These are phyloP conservation scores for Eucidaris tribuloides DNA, from an alignment of 35 echinoderm and acorn worm species.

Conservation along the genomic window DNA sequence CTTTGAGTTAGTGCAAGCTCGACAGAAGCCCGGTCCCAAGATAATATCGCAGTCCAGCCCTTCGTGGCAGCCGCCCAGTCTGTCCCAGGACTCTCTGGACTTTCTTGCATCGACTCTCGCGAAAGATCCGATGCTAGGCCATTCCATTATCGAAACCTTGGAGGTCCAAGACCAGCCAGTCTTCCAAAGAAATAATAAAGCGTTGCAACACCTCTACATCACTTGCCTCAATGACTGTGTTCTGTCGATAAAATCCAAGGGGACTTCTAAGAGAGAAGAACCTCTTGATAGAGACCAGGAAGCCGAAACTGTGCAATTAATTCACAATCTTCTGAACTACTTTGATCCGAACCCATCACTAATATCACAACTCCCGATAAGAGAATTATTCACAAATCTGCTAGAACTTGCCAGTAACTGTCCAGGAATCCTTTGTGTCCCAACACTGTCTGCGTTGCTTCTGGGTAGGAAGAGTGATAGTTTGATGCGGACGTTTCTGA, in stretches of 20 bases:
- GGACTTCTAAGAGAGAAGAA: slow-evolving; percentile 4
- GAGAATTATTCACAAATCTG: background rate
- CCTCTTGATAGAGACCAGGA: background rate
- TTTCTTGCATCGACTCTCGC: slow-evolving; percentile 38
- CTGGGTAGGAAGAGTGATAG: slow-evolving; percentile 11
- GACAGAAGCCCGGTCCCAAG: background rate
- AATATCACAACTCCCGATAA: background rate
- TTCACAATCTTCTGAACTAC: background rate
- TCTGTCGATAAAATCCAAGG: slow-evolving; percentile 10
- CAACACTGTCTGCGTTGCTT: slow-evolving; percentile 16
- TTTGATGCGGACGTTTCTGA: slow-evolving; percentile 23
- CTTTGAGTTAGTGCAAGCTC: slow-evolving; percentile 21
- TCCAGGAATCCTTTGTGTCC: background rate
- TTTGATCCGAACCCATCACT: background rate
- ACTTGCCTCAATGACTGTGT: slow-evolving; percentile 59
- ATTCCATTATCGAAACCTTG: slow-evolving; percentile 58
- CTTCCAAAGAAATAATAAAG: slow-evolving; percentile 40
- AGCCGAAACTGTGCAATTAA: slow-evolving; percentile 23
- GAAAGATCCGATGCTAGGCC: slow-evolving; percentile 44
- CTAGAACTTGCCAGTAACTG: background rate
- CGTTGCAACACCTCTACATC: slow-evolving; percentile 62
- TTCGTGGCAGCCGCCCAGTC: background rate
- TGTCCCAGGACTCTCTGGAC: slow-evolving; percentile 22
- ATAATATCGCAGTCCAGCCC: background rate
- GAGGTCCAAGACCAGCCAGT: background rate